These are phyloP conservation scores for Orthonyx spaldingii DNA, from an alignment of 2,113 vertebrate species.

Conservation along the genomic window DNA sequence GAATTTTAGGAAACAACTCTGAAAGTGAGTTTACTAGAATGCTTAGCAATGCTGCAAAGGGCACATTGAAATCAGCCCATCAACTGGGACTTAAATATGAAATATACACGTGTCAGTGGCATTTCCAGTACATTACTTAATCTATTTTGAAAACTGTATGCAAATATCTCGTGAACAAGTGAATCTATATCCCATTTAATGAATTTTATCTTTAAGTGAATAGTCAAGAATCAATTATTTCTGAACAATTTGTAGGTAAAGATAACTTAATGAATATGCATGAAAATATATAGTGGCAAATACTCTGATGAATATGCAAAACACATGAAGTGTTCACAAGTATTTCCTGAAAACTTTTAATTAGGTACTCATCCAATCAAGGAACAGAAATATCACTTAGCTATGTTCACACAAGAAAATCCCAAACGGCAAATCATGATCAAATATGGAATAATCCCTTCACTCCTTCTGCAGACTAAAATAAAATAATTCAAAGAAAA, in stretches of 20 bases:
- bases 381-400: neutral
- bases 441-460: neutral
- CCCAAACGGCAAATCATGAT: neutral
- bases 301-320: neutral
- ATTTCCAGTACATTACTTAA: neutral
- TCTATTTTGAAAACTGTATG: neutral
- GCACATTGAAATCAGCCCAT: neutral
- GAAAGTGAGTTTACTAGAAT: neutral
- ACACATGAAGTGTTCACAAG: neutral
- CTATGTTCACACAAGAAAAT: neutral
- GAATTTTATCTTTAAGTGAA: neutral
- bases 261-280: neutral
- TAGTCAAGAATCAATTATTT: neutral
- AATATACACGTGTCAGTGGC: neutral
- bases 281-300: neutral
- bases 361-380: neutral
- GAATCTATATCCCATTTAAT: neutral
- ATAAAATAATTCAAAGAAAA: neutral
- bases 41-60: neutral
- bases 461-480: neutral
- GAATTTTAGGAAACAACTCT: neutral
- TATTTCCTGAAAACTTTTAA: constrained; percentile 15
- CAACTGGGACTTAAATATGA: neutral
- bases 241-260: neutral
- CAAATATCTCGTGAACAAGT: neutral